phyloP scores from a whole-genome alignment of 2,888 invertebrate species.

The Temnothorax ravouxi region DNA sequence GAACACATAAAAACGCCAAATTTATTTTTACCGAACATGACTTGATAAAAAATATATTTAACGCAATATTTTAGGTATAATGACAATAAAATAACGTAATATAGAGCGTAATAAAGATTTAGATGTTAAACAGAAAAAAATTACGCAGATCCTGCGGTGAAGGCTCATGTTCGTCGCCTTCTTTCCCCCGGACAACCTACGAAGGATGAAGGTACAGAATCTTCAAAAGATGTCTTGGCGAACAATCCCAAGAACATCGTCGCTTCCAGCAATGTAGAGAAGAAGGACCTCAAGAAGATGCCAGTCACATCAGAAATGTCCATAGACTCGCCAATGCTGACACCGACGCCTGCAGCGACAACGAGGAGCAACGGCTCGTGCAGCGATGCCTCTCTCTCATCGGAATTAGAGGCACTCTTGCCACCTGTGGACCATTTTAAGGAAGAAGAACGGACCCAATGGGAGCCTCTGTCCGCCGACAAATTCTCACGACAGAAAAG shows the following conservation, averaged over 20 bases:
- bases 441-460: conserved; percentile 87
- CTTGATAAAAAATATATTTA: neutral
- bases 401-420: conserved; percentile 86
- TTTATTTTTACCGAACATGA: neutral
- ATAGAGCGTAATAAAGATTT: neutral
- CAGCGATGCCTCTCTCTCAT: conserved; percentile 85
- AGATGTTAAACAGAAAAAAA: neutral
- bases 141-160: conserved; percentile 93
- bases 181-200: conserved; percentile 88
- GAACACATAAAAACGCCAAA: neutral
- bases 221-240: conserved; percentile 47
- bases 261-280: conserved; percentile 78
- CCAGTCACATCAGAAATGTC: conserved; percentile 78
- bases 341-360: conserved; percentile 82
- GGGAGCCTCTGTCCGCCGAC: conserved; percentile 87
- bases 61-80: neutral
- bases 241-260: conserved; percentile 73
- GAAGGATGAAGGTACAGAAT: conserved; percentile 82
- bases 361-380: conserved; percentile 88
- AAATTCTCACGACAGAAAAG: conserved; percentile 85
- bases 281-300: conserved; percentile 74
- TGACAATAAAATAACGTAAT: neutral
- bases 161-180: conserved; percentile 92
- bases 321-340: conserved; percentile 77
- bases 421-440: conserved; percentile 85